These are phyloP conservation scores for Geophilus truncorum DNA, from an alignment of 2,888 invertebrate species.

Conservation along the genomic window DNA sequence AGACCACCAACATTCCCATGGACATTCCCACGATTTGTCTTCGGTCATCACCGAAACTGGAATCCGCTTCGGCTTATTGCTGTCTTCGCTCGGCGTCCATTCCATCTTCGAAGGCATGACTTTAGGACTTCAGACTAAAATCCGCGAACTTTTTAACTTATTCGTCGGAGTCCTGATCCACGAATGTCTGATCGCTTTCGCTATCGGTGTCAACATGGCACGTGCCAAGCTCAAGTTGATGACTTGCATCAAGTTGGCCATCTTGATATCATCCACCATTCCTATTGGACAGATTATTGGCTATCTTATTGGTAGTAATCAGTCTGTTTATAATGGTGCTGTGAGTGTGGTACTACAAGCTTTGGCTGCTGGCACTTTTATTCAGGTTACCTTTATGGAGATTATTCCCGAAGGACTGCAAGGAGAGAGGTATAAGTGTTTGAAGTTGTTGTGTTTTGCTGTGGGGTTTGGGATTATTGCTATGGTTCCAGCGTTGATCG, in stretches of 20 bases:
- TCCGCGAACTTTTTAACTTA: conserved; percentile 40
- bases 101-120: conserved; percentile 46
- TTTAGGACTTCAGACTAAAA: conserved; percentile 43
- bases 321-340: conserved; percentile 39
- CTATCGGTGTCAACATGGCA: conserved; percentile 44
- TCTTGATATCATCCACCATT: conserved; percentile 42
- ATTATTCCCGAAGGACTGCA: conserved; percentile 42
- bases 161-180: conserved; percentile 43
- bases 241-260: conserved; percentile 39
- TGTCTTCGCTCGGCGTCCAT: conserved; percentile 44
- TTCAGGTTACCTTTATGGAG: conserved; percentile 46
- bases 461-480: conserved; percentile 18
- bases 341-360: conserved; percentile 43
- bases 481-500: neutral
- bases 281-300: conserved; percentile 43
- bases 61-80: conserved; percentile 42
- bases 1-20: no score
- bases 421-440: neutral
- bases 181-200: conserved; percentile 43
- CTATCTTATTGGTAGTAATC: conserved; percentile 38
- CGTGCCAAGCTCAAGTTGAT: conserved; percentile 38
- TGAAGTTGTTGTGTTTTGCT: conserved; percentile 1
- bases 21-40: conserved; percentile 37
- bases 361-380: conserved; percentile 45
- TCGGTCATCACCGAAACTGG: conserved; percentile 34